Base-by-base conservation (phyloP, 2,113 vertebrate species). In the Heterotilapia buettikoferi region DNA sequence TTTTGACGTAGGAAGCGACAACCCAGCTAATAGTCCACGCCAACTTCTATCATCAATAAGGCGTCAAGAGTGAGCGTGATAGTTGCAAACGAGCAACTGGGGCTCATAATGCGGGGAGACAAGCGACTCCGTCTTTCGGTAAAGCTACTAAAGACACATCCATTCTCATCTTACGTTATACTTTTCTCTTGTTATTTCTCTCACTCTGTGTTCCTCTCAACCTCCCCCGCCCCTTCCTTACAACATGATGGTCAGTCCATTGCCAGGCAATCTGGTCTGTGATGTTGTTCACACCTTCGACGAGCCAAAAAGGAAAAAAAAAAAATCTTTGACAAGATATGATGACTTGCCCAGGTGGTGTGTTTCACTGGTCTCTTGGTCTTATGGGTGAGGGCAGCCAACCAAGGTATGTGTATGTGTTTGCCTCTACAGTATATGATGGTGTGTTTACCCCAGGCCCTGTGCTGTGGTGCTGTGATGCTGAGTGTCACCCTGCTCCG, bases 231-330 rank as follows among this genome's bases (percentile, higher is more conserved):
- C 90, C 87, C 87, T 93, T 93, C 93, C 94, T 95, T 95, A 93
- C 90, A 95, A 96, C 95, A 96, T 96, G 96, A 96, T 97, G 96
- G 96, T 95, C 96, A 97, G 90, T 96, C 95, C 89, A 95, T 96
- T 97, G 96, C 97, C 97, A 97, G 95, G 95, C 96, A 97, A 97
- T 97, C 97, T 97, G 97, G 90, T 96, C 96, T 96, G 96, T 96
- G 95, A 94, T 94, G 95, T 96, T 96, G 94, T 96, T 96, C 95
- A 94, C 96, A 96, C 93, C 92, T 94, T 91, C 86, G 87, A 94
- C 84, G 86, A 95, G 95, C 96, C 95, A 94, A 94, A 95, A 93
- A 93, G 52, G 21, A 56, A 61, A 80, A 78, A 89, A 93, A 68
- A 90, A 92, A 89, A 93, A 84, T 91, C 80, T 93, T 84, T 93